phyloP scores from a whole-genome alignment of 1,140 invertebrate genomes.

The Polypedilum vanderplanki region DNA sequence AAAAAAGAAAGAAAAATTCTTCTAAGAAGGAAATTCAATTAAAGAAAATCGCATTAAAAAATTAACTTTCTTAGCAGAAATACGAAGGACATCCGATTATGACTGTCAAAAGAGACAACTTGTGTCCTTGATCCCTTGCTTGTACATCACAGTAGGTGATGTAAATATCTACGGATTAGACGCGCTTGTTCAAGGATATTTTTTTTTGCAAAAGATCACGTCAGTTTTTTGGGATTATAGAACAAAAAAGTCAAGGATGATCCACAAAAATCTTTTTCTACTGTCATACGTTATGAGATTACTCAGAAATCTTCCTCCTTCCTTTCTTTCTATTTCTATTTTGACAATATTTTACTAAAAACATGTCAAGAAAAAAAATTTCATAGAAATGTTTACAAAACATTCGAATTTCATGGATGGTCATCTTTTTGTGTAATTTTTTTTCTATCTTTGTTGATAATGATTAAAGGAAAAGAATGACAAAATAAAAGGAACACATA shows the following conservation, averaged over 20 bases:
- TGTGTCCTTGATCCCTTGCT: background rate
- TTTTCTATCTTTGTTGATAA: too few relatives aligned
- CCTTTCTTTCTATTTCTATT: background rate
- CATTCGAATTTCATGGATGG: background rate
- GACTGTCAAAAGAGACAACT: background rate
- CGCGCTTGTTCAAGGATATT: constrained; percentile 2
- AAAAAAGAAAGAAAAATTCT: background rate
- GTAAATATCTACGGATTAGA: constrained; percentile 9
- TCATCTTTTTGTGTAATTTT: background rate
- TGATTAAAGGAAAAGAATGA: too few relatives aligned
- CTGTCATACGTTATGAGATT: background rate
- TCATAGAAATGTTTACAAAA: background rate
- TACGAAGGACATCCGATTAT: constrained; percentile 25
- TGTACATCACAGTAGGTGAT: constrained; percentile 28
- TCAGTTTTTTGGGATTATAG: background rate
- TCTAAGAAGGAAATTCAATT: constrained; percentile 25
- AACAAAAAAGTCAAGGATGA: constrained; percentile 11
- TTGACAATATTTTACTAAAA: background rate
- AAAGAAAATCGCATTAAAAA: background rate
- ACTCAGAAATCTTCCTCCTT: background rate
- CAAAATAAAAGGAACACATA: background rate
- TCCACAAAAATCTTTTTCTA: background rate
- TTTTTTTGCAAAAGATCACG: background rate
- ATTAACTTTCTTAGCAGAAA: constrained; percentile 22
- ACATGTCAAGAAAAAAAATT: background rate